Base-by-base conservation (phyloP, 1,140 invertebrate species). In the Tetranychus urticae region DNA sequence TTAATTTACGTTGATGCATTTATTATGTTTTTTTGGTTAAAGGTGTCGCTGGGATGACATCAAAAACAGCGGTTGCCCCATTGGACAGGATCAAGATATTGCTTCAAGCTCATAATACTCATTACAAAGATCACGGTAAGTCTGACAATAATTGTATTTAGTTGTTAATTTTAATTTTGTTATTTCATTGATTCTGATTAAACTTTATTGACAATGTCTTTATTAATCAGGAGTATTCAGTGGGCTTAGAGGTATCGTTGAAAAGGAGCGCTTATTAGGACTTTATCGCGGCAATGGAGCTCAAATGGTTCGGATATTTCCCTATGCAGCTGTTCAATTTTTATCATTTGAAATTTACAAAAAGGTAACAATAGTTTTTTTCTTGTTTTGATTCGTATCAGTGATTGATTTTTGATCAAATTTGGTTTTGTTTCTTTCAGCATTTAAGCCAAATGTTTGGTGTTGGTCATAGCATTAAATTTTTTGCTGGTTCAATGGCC, bases 281-380 rank as follows among this genome's bases (percentile, higher is more conserved):
- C 74, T 96, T 1, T 97, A 92, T 71, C 86, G 91, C 73, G 90
- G 91, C 39, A 96, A 97, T 76, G 85, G 85, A 46, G 91, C 91
- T 6, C 91, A 93, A 72, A 91, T 96, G 87, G 85, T 90, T 50
- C 74, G 92, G 63, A 88, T 96, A 71, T 86, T 96, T 68, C 91
- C 92, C 0, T 96, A 94, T 71, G 90, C 89, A 6, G 86, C 91
- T 23, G 86, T 85, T 46, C 91, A 97, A 73, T 97, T 92, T 69
- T 86, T 89, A n/a, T 81, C 90, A n/a, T 93, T 92, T 75, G 90
- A 96, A 77, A 75, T 85, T 48, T 91, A 88, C 68, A 91, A 89
- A 75, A 82, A 81, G 76, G 64, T 64, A 54, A 63, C 36, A 42
- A 42, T 42, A 6, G 10, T 6, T 5, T 42, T 42, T 42, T 10